These are phyloP conservation scores for Xenops minutus DNA, from an alignment of 2,797 vertebrate species.

Conservation along the genomic window DNA sequence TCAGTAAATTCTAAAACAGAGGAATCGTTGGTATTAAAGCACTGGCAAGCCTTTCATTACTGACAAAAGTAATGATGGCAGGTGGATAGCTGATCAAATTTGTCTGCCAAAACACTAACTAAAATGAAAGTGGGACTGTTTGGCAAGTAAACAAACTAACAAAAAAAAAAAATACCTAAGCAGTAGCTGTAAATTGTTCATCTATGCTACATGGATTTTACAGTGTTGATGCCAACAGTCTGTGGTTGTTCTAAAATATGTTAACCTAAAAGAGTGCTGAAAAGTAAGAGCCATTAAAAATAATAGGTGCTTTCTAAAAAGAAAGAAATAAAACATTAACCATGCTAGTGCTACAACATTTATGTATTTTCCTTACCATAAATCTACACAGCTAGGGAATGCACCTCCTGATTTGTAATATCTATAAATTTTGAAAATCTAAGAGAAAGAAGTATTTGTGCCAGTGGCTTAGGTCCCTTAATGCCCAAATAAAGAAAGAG, in stretches of 20 bases:
- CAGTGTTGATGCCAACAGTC: neutral
- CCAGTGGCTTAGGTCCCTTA: neutral
- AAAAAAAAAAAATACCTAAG: neutral
- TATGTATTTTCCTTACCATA: neutral
- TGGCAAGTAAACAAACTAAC: neutral
- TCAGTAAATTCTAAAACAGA: slow-evolving; percentile 12
- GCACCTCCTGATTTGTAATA: neutral
- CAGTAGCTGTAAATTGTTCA: neutral
- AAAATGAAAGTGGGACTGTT: neutral
- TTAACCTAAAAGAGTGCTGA: neutral
- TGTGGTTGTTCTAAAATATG: neutral
- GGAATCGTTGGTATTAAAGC: slow-evolving; percentile 19
- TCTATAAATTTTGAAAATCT: neutral
- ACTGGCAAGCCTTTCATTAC: neutral
- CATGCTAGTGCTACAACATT: neutral
- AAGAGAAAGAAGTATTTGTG: neutral
- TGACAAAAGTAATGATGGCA: neutral
- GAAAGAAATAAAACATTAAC: neutral
- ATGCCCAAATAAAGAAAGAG: neutral
- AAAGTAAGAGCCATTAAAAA: neutral
- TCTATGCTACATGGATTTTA: neutral
- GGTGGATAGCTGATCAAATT: neutral
- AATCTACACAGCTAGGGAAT: neutral
- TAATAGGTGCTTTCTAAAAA: neutral
- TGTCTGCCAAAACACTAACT: slow-evolving; percentile 6